Base-by-base conservation (phyloP, 1,140 invertebrate genomes). In the Drosophila triauraria region DNA sequence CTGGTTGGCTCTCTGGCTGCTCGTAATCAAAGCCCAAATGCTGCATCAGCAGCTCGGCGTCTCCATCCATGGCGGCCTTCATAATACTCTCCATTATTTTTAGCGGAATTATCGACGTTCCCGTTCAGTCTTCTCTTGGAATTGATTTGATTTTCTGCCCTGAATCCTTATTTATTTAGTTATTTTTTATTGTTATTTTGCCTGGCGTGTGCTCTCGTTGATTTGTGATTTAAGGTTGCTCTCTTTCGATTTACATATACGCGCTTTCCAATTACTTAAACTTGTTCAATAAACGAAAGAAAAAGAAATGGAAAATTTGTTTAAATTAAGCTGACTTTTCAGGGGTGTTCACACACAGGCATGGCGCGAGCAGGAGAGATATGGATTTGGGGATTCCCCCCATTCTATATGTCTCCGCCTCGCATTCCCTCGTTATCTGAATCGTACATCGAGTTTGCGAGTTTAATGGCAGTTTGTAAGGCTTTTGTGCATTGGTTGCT, bases 291-390 rank as follows among this genome's bases (percentile, higher is more conserved):
- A 90, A 91, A 87, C 80, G 80, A 91, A 91, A 87, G 78, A 87
- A 91, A 91, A 84, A 91, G 82, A 91, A 91, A 86, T 90, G 84
- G 82, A 86, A 80, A 91, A 80, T 82, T 75, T 69, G 64, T 90
- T 86, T 86, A 69, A 80, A 84, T 90, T 78, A 84, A 57, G 62
- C 64, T 75, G 46, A 35, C 76, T 65, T 78, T 65, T 70, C 17
- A 74, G 56, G 51, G 51, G 35, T 68, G 51, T 46, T 42, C 40
- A 47, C 67, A 50, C 42, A 47, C 46, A 61, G 67, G 40, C 38
- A 35, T 59, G 42, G 63, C 12, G 23, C 17, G 17, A 40, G 71
- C 43, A 38, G 38, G 53, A 40, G 67, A 72, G 25, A 54, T 50
- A 74, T 32, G 15, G 44, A 74, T 40, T 3, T 40, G 40, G 25